phyloP scores from a whole-genome alignment of 2,797 vertebrate species.

The Lates japonicus region DNA sequence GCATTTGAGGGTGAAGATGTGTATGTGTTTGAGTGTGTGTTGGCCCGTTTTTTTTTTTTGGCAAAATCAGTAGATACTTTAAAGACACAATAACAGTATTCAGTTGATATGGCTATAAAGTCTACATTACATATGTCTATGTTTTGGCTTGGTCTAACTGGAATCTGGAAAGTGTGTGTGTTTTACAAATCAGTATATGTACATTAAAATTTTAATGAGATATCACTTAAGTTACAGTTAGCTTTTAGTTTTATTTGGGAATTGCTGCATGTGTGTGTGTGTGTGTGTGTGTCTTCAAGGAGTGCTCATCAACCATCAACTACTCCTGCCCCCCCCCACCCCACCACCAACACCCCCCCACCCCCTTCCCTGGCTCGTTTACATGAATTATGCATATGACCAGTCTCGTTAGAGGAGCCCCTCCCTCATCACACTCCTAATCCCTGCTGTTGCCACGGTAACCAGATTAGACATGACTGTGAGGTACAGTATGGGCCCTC shows the following conservation, averaged over 20 bases:
- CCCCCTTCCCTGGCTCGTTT: conserved; percentile 68
- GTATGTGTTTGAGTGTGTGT: conserved; percentile 23
- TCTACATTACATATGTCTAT: neutral
- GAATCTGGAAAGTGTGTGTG: conserved; percentile 2
- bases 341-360: too few relatives aligned
- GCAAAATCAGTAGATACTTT: neutral
- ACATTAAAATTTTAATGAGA: conserved; percentile 27
- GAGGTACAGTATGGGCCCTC: conserved; percentile 67
- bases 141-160: conserved; percentile 1
- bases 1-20: conserved; percentile 27
- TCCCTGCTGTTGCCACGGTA: conserved; percentile 79
- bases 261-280: conserved; percentile 15
- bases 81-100: neutral
- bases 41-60: conserved; percentile 29
- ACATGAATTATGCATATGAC: conserved; percentile 85
- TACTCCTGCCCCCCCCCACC: conserved; percentile 7
- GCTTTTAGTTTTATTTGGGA: conserved; percentile 34
- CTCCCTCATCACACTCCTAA: conserved; percentile 77
- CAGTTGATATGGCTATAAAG: conserved; percentile 19
- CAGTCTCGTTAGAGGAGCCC: conserved; percentile 78
- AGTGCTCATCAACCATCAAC: conserved; percentile 70
- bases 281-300: conserved; percentile 37
- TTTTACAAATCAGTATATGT: conserved; percentile 23
- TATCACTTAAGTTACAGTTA: conserved; percentile 11
- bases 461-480: conserved; percentile 82